Evolutionary conservation across 1,140 invertebrate species (phyloP).

Genomic region (Trinorchestia longiramus): DNA sequence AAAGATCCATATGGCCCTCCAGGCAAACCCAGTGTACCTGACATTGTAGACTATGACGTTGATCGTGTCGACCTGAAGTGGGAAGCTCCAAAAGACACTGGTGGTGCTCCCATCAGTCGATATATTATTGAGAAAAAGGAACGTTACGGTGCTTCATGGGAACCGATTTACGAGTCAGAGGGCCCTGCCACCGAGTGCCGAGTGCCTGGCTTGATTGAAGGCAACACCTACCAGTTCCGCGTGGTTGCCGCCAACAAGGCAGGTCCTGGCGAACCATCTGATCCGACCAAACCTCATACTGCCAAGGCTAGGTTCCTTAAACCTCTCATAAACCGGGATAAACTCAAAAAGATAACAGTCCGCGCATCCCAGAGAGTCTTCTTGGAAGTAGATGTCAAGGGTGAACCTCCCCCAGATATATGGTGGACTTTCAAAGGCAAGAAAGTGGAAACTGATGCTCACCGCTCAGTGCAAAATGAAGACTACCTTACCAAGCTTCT

Average conservation of each 20-base stretch:
- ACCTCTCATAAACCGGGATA: slow-evolving; percentile 91
- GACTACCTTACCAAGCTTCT: slow-evolving; percentile 92
- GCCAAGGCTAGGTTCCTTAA: slow-evolving; percentile 91
- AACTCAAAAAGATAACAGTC: slow-evolving; percentile 88
- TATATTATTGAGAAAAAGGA: slow-evolving; percentile 98
- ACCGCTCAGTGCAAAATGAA: slow-evolving; percentile 80
- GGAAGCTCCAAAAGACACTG: slow-evolving; percentile 88
- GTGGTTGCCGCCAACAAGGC: slow-evolving; percentile 94
- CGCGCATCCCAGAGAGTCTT: slow-evolving; percentile 92
- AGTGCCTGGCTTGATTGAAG: slow-evolving; percentile 89
- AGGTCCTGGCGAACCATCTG: slow-evolving; percentile 89
- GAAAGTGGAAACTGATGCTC: slow-evolving; percentile 75
- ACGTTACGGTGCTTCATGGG: slow-evolving; percentile 88
- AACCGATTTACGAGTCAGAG: slow-evolving; percentile 76
- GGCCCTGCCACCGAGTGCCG: slow-evolving; percentile 84
- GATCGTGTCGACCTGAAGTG: slow-evolving; percentile 94
- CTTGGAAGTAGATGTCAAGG: slow-evolving; percentile 91
- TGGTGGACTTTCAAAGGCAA: slow-evolving; percentile 87
- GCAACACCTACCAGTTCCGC: slow-evolving; percentile 92
- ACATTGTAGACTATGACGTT: slow-evolving; percentile 94
- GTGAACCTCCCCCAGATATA: slow-evolving; percentile 93
- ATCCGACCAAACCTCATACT: slow-evolving; percentile 87
- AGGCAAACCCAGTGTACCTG: slow-evolving; percentile 89
- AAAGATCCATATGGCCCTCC: slow-evolving; percentile 95
- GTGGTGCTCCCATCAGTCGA: slow-evolving; percentile 93